Base-by-base conservation (phyloP, 1,140 invertebrate species). In the Aleiodes sp. region DNA sequence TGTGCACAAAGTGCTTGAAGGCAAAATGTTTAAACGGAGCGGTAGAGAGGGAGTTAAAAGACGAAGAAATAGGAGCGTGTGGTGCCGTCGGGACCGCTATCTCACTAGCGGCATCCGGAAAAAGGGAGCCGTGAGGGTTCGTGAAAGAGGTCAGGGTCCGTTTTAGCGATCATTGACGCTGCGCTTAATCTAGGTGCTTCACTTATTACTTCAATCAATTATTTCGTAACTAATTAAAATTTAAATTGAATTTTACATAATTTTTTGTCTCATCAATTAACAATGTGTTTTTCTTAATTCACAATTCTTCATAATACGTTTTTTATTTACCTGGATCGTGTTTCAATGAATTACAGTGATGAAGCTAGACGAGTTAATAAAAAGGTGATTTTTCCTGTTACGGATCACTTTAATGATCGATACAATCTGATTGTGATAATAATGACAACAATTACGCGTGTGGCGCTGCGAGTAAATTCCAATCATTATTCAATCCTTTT, bases 41-140 rank as follows among this genome's bases (percentile, higher is more conserved):
- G 46, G 46, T 14, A 2, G 37, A 14, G 37, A 12, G 37, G 37
- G 37, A 14, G 37, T 43, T 7, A 16, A 16, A 43, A 43, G 39
- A 43, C 39, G 39, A 43, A 43, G 39, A 16, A 39, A 63, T 63
- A 26, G 61, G 24, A 63, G 33, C 35, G 35, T 63, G 43, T 65
- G 39, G 43, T 41, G 43, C 43, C 33, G 37, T 65, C 37, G 21
- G 28, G 28, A 41, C 29, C 52, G 63, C 63, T 70, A 59, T 70
- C 62, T 70, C 67, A 28, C 14, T n/a, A 33, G 31, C 61, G 68
- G 41, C 60, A 70, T 70, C 68, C 68, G 60, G 68, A 70, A 70
- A n/a, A 70, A 70, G 68, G 33, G 68, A 70, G 43, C 31, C 26
- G 16, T 21, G 60, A 70, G 68, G 60, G 68, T 64, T 63, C 21